Percentiles rank a stretch among this genome's conserved stretches.
Conservation (phyloP, 1,140 invertebrate species). For the Helicoverpa armigera region DNA sequence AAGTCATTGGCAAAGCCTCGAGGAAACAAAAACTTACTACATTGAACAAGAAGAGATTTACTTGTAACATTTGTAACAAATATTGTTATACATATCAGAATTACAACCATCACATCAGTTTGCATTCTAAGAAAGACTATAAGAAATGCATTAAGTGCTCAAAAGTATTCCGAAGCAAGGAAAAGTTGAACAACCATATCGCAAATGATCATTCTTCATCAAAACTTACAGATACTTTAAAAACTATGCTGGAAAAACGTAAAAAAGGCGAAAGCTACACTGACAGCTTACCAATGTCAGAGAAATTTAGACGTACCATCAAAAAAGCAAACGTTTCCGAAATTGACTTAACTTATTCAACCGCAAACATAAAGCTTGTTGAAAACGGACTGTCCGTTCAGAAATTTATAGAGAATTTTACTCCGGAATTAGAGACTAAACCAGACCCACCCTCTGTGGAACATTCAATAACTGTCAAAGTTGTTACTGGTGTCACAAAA, state of each 20-base stretch:
- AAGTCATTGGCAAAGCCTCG: constrained; percentile 32
- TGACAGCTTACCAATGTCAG: constrained; percentile 13
- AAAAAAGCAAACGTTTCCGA: constrained; percentile 61
- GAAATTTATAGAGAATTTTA: constrained; percentile 77
- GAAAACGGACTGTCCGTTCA: constrained; percentile 68
- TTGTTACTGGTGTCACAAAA: constrained; percentile 29
- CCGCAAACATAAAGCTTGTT: constrained; percentile 60
- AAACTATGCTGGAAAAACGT: constrained; percentile 69
- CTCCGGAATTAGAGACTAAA: constrained; percentile 63
- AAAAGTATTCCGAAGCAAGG: constrained; percentile 63
- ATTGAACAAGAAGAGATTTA: constrained; percentile 59
- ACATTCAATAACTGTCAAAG: constrained; percentile 59
- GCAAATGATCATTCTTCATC: constrained; percentile 68
- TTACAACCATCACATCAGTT: constrained; percentile 72
- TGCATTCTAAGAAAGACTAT: constrained; percentile 62
- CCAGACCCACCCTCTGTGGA: constrained; percentile 52
- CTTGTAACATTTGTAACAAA: constrained; percentile 72
- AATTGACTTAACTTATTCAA: not conserved
- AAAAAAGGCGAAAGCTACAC: constrained; percentile 50
- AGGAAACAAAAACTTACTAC: constrained; percentile 34
- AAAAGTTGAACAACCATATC: constrained; percentile 67
- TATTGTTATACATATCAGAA: constrained; percentile 79
- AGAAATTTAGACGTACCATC: constrained; percentile 66
- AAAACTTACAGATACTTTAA: constrained; percentile 75
- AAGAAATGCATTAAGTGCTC: constrained; percentile 76